Percentiles rank a stretch among this genome's conserved stretches.
Evolutionary conservation across 1,140 invertebrate species (phyloP).

Genomic region (Drosophila aff.): DNA sequence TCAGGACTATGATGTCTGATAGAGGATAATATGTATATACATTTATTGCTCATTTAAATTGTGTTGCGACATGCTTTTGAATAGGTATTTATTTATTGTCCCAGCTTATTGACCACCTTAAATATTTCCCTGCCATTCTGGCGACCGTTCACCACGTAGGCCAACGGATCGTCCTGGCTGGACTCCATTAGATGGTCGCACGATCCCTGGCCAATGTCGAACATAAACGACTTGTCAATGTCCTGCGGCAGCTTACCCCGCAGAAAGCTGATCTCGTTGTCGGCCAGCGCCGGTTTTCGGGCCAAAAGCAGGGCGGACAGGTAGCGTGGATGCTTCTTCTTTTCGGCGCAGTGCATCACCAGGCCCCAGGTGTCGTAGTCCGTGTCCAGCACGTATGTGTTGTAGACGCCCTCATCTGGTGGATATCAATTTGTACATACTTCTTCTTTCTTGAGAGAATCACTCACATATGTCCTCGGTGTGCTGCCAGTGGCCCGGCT

Average conservation of each 20-base stretch:
- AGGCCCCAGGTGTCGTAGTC: conserved; percentile 93
- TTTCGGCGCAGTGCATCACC: conserved; percentile 93
- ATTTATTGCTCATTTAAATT: not conserved
- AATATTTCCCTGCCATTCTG: conserved; percentile 47
- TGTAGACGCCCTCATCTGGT: conserved; percentile 94
- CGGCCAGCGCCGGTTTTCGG: conserved; percentile 87
- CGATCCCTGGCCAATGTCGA: conserved; percentile 90
- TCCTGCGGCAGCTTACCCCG: conserved; percentile 89
- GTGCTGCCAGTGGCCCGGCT: conserved; percentile 93
- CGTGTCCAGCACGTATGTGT: conserved; percentile 93
- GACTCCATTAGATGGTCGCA: conserved; percentile 82
- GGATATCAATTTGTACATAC: not conserved
- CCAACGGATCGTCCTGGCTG: conserved; percentile 76
- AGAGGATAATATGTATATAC: not conserved
- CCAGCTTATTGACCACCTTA: conserved; percentile 62
- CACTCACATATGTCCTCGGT: conserved; percentile 92
- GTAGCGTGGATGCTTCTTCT: conserved; percentile 91
- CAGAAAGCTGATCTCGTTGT: conserved; percentile 86
- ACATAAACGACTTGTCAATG: conserved; percentile 93
- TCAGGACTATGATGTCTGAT: not conserved
- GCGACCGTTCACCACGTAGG: conserved; percentile 73
- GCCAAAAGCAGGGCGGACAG: conserved; percentile 94
- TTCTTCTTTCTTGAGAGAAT: not conserved
- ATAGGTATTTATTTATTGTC: not conserved
- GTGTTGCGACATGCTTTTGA: not conserved